Evolutionary conservation across 2,888 invertebrate species (phyloP).

Genomic region (Drosophila affinis): DNA sequence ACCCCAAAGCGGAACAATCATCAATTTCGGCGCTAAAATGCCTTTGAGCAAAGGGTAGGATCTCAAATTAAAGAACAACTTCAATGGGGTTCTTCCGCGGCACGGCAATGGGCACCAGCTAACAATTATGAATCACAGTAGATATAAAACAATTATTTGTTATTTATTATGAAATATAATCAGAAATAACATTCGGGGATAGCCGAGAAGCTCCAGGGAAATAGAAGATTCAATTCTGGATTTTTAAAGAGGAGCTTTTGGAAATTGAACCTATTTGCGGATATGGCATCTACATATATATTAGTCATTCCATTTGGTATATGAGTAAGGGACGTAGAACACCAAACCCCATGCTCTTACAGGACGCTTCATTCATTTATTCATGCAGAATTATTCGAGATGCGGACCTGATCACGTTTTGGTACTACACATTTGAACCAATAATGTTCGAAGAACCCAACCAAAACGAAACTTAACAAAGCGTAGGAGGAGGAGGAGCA

Average conservation of each 20-base stretch:
- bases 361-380: background rate
- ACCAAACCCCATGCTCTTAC: background rate
- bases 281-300: background rate
- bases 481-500: conserved; percentile 13
- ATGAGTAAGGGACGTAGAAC: background rate
- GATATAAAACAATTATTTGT: conserved; percentile 30
- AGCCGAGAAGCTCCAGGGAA: background rate
- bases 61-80: conserved; percentile 20
- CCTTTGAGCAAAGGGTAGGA: background rate
- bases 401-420: background rate
- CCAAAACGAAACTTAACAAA: conserved; percentile 14
- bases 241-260: background rate
- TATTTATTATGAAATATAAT: conserved; percentile 31
- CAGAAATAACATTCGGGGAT: background rate
- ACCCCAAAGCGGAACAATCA: conserved; percentile 12
- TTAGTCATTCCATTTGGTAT: background rate
- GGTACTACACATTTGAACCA: background rate
- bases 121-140: conserved; percentile 31
- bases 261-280: background rate
- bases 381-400: background rate
- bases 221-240: background rate
- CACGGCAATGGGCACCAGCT: background rate
- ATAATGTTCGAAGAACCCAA: too few species aligned
- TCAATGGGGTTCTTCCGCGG: background rate
- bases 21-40: conserved; percentile 17